Conservation (phyloP, 2,113 vertebrate genomes). For the Lagopus muta region DNA sequence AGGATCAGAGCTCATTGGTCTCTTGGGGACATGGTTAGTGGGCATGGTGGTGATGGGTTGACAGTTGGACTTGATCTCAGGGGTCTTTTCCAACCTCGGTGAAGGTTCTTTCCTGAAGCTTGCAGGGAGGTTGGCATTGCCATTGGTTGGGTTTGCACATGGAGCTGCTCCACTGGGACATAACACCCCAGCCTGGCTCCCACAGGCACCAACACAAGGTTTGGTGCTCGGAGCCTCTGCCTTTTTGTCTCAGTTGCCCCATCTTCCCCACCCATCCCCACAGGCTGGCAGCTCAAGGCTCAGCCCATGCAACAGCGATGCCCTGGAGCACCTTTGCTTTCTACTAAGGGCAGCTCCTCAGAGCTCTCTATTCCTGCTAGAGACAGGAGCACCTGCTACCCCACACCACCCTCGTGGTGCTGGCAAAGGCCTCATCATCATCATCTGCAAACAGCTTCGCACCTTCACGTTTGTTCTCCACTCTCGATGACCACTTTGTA, state of each 20-base stretch:
- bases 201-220: accelerated
- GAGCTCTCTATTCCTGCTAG: too few species aligned
- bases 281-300: neutral
- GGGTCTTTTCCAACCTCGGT: too few species aligned
- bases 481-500: neutral
- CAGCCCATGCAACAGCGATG: neutral
- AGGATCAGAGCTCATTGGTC: neutral
- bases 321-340: neutral
- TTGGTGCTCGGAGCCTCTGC: neutral
- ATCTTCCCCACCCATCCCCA: accelerated
- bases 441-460: neutral
- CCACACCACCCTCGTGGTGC: neutral
- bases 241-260: neutral
- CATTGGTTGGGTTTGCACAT: neutral
- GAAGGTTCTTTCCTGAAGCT: neutral
- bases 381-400: neutral
- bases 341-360: accelerated
- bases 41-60: too few species aligned
- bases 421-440: accelerated
- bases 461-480: neutral
- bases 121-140: accelerated
- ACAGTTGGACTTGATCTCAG: too few species aligned
- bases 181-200: too few species aligned
- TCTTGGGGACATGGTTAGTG: too few species aligned
- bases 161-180: neutral